These are phyloP conservation scores for Adineta ricciae DNA, from an alignment of 2,888 invertebrate species.

Conservation along the genomic window DNA sequence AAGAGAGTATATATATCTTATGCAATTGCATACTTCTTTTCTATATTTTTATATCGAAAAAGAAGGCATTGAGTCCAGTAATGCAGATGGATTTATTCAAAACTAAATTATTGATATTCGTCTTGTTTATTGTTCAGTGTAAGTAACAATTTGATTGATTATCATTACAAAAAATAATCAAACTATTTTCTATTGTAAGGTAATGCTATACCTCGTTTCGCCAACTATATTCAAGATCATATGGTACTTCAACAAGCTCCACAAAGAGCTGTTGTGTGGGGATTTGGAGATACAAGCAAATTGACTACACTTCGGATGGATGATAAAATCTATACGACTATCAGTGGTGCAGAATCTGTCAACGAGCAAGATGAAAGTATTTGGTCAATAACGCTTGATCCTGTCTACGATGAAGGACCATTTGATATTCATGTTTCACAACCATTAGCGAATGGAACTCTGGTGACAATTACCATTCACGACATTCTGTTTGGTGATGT, in stretches of 20 bases:
- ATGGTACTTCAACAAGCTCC: slow-evolving; percentile 11
- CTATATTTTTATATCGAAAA: no score
- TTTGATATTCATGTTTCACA: neutral
- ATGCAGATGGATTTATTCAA: no score
- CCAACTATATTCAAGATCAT: slow-evolving; percentile 9
- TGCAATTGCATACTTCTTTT: no score
- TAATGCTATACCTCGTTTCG: neutral
- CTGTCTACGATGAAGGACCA: neutral
- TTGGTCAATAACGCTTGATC: neutral
- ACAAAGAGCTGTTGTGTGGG: neutral
- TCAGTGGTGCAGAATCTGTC: neutral
- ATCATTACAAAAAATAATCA: no score
- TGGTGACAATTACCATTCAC: neutral
- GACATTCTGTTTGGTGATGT: slow-evolving; percentile 32
- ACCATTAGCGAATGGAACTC: neutral
- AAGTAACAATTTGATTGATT: no score
- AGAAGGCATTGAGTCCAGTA: no score
- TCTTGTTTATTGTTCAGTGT: no score
- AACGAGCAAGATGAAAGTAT: neutral
- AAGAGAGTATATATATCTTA: no score
- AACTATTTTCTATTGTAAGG: no score
- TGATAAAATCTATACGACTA: neutral
- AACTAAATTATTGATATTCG: no score
- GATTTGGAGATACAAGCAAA: neutral
- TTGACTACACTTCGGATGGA: neutral